Evolutionary conservation across 2,888 invertebrate genomes (phyloP), one percentile per base, ranked within the genome.

Genomic region (Euplagia quadripunctaria): DNA sequence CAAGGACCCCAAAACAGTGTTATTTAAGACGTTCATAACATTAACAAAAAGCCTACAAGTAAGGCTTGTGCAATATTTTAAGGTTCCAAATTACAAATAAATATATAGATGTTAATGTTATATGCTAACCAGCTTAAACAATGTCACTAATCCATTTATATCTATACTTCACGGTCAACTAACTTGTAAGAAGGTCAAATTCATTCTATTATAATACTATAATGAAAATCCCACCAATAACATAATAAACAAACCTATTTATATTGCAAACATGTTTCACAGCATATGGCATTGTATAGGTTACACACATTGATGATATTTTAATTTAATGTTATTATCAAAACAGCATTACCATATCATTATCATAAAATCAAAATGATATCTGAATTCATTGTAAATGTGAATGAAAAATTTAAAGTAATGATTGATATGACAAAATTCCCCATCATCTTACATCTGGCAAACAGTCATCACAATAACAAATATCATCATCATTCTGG

Each of bases 381-480:
- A 82, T 73, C 73, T 74, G 76, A 79, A 76, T 76, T 71, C 14
- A 77, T 76, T 65, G 11, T 46, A 71, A 58, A 51, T 63, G 68
- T 73, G 58, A 70, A 70, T 68, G 73, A 71, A 74, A 65, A 74
- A 70, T 64, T 46, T 8, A 52, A 67, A 67, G 5, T 76, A 55
- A 80, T 82, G 72, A 68, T 42, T 82, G 81, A 79, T 66, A 79
- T 73, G 73, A 80, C 72, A 80, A 79, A 77, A 82, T 79, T 75
- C 71, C 76, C 74, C 76, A 79, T 80, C 74, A 79, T 87, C 94
- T 94, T 92, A 94, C 96, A 94, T 96, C 95, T 86, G 96, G 96
- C 89, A 96, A 94, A 91, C 98, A 98, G 87, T 97, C 97, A 94
- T 98, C 97, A 96, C 98, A 98, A 95, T 97, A 97, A 94, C 97